Evolutionary conservation across 2,888 invertebrate genomes (phyloP).

Genomic region (Sturmia bella): DNA sequence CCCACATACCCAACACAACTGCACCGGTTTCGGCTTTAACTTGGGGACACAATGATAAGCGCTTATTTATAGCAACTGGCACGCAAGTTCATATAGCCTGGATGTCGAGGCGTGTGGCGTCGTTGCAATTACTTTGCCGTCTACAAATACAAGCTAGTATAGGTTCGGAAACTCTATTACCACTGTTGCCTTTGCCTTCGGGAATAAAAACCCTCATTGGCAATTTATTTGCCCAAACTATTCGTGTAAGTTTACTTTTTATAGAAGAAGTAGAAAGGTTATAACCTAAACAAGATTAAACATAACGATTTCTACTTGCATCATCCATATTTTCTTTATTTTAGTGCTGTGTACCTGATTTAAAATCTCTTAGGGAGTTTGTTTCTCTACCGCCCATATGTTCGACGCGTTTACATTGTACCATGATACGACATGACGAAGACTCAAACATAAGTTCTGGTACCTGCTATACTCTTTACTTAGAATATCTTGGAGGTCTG

Average conservation of each 20-base stretch:
- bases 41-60: conserved; percentile 98
- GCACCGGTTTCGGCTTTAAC: conserved; percentile 94
- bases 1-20: conserved; percentile 89
- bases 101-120: conserved; percentile 94
- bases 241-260: conserved; percentile 88
- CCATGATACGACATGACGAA: conserved; percentile 96
- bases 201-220: conserved; percentile 92
- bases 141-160: conserved; percentile 90
- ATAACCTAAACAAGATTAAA: too few relatives aligned
- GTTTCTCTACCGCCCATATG: conserved; percentile 94
- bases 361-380: conserved; percentile 93
- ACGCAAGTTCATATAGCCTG: conserved; percentile 96
- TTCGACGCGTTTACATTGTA: conserved; percentile 95
- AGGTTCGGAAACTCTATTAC: conserved; percentile 88
- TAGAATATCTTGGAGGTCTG: conserved; percentile 97
- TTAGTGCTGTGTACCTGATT: conserved; percentile 97
- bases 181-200: conserved; percentile 92
- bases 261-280: too few relatives aligned
- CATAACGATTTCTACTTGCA: too few relatives aligned
- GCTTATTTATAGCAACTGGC: conserved; percentile 96
- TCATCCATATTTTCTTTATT: conserved; percentile 1
- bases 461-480: conserved; percentile 93
- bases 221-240: conserved; percentile 95
- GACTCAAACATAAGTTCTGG: conserved; percentile 87
- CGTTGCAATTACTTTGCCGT: conserved; percentile 93